Evolutionary conservation across 30 jellyfish, hydroid and myxozoan species (phyloP), one percentile per base, ranked within the genome.

Genomic region (Turritopsis dohrnii): DNA sequence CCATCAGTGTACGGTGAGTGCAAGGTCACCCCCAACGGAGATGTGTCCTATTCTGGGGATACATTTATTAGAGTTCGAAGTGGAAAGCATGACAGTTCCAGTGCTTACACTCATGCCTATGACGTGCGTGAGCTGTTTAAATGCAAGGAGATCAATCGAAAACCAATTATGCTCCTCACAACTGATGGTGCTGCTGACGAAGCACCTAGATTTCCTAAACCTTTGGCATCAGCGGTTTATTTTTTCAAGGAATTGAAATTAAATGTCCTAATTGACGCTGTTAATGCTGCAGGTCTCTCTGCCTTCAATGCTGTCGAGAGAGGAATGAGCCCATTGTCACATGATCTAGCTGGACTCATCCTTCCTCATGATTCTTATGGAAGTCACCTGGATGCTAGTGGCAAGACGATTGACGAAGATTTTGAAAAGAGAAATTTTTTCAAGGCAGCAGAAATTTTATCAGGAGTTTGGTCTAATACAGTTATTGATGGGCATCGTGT

Each of bases 1-100:
- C 91, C 91, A 26, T 79, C 86, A 30, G 93, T 85, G 82, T 85
- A 81, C 71, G 94, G 87, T 16, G 53, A n/a, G n/a, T n/a, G n/a
- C n/a, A n/a, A n/a, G n/a, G n/a, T n/a, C n/a, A n/a, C n/a, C n/a
- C n/a, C n/a, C n/a, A n/a, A n/a, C n/a, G n/a, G 54, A n/a, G n/a
- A n/a, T n/a, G n/a, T n/a, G n/a, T n/a, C n/a, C n/a, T 77, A 75
- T 52, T 18, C 29, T 28, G 79, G 79, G 30, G 88, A 82, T 13
- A 82, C 89, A 9, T 82, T 82, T 29, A 82, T 82, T 9, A 80
- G 90, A 7, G 29, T 84, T 7, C 76, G 91, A 52, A 84, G 83
- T 65, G 86, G 91, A 16, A 84, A 84, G 29, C 91, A 84, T 29
- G 91, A 84, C 72, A 84, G 13, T 16, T 84, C 91, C n/a, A n/a